These are phyloP conservation scores for Hucho hucho DNA, from an alignment of 2,113 vertebrate genomes.

Conservation along the genomic window DNA sequence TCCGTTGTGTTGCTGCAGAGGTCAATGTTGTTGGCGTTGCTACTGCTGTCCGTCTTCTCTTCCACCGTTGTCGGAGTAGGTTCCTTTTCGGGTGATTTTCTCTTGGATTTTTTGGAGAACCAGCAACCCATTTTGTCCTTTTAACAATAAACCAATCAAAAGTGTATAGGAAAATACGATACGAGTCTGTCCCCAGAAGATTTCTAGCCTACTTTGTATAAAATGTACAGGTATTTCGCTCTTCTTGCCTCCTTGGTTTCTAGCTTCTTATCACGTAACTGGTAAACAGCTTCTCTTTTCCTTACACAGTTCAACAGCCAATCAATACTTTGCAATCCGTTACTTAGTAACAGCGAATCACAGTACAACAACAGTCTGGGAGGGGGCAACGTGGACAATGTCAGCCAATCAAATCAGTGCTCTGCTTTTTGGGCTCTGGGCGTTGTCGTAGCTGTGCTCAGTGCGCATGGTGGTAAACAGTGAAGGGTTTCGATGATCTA, in stretches of 20 bases:
- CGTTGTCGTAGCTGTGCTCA: not conserved
- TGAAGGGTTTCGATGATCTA: no score
- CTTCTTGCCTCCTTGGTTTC: not conserved
- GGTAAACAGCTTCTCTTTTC: constrained; percentile 67
- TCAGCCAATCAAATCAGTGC: not conserved
- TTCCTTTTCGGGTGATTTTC: constrained; percentile 71
- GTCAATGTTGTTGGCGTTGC: constrained; percentile 54
- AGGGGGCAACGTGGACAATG: not conserved
- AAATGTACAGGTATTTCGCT: not conserved
- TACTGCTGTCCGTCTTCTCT: constrained; percentile 53
- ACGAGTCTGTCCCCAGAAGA: not conserved
- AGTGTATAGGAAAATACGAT: not conserved
- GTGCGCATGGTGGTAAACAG: no score
- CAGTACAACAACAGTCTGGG: constrained; percentile 2
- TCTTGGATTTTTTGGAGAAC: constrained; percentile 78
- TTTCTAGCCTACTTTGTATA: not conserved
- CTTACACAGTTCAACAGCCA: constrained; percentile 52
- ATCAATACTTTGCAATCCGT: constrained; percentile 39
- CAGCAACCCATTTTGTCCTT: constrained; percentile 74
- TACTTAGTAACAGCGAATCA: constrained; percentile 58
- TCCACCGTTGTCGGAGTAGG: constrained; percentile 50
- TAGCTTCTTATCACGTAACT: constrained; percentile 26
- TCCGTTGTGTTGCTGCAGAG: constrained; percentile 70
- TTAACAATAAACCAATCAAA: not conserved
- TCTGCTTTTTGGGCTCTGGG: not conserved